Base-by-base conservation (phyloP, 1,140 invertebrate genomes). In the Formica selysi region DNA sequence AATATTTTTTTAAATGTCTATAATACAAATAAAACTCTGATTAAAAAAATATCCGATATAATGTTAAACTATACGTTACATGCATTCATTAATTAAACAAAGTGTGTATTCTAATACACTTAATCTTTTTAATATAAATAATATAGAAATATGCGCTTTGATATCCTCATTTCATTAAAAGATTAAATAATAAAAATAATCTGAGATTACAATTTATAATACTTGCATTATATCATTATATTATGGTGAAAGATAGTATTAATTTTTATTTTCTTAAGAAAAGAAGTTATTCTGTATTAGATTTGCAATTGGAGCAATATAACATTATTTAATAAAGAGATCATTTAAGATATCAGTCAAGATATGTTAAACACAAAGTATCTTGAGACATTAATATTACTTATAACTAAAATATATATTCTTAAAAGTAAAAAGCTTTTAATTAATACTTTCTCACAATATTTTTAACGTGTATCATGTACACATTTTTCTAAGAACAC, bases 401-500 rank as follows among this genome's bases (percentile, higher is more conserved):
- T 44, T 85, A 76, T 19, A 10, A 85, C 22, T 41, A 65, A 64
- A 76, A 65, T 41, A 10, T 13, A n/a, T 84, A 76, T 76, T 62
- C n/a, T 76, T 61, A 62, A 73, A 81, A 5, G 16, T 54, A 68
- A 83, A 61, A 38, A 41, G 38, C 48, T 48, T 85, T 79, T 44
- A 44, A 76, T 44, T 38, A 16, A 76, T 29, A 36, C 36, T 48
- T 68, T n/a, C 13, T 65, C 26, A 44, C 7, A 89, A 71, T 51
- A 51, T 67, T 87, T 80, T 64, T 11, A 41, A 74, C 8, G 44
- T 70, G 68, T 51, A 29, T 76, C 19, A 70, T 74, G 13, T 76
- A 48, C 48, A 76, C 22, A 57, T 74, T 76, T 57, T 61, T 61
- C 19, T 83, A 76, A 73, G 38, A 81, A 83, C 57, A 83, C 57